Evolutionary conservation across 2,797 vertebrate genomes (phyloP), one percentile per base, ranked within the genome.

Genomic region (Picus viridis): DNA sequence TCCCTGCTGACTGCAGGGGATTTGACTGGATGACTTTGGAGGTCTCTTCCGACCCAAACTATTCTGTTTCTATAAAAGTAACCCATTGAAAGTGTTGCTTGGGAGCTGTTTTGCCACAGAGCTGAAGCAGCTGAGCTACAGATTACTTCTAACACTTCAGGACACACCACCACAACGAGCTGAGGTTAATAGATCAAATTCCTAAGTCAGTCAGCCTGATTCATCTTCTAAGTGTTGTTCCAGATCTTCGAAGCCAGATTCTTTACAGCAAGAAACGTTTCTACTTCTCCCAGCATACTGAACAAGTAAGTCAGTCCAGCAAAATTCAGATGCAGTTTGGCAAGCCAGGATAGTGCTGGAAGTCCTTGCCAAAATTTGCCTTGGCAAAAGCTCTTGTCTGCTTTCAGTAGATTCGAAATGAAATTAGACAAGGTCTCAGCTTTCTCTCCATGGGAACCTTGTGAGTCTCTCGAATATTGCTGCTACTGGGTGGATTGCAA

Each of bases 251-350:
- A 54, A 92, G 85, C 87, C 79, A 88, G 24, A 86, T 81, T 79
- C 41, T 73, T 59, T 94, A 34, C 79, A 94, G 70, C 82, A 95
- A 62, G 73, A 90, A 95, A 76, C 70, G 59, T 82, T 92, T 92
- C 61, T 91, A 64, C 64, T 88, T 93, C 53, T 88, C 27, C 0
- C 6, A 78, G 41, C n/a, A 14, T 86, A 34, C 67, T 54, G 92
- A 88, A 71, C 61, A 84, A 94, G 73, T 89, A 78, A 92, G 4
- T 85, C 41, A 75, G 79, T 92, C 36, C 90, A 91, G 83, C 54
- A 81, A 90, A 92, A 94, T 89, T 70, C 68, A 89, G 93, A 88
- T 58, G 76, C 73, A 90, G 16, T 90, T 92, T 94, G 82, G 79
- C 82, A 92, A 79, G 73, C 49, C 20, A 62, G 61, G 56, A 75